Conservation (phyloP, 2,797 vertebrate species). For the Neosilurus hyrtlii region DNA sequence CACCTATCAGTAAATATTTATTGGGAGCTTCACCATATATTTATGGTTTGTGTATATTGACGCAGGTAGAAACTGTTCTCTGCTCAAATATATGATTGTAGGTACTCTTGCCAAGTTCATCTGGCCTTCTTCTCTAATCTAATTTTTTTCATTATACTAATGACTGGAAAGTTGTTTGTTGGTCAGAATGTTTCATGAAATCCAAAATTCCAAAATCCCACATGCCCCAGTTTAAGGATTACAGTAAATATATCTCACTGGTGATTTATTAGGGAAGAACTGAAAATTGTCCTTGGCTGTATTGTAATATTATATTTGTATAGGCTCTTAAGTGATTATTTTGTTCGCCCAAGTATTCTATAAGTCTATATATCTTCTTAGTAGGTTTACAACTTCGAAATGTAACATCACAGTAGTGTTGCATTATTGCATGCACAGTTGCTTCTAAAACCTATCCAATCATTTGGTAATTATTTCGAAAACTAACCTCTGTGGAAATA, state of each 20-base stretch:
- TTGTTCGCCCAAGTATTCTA: background rate
- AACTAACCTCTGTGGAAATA: background rate
- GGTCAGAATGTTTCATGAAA: background rate
- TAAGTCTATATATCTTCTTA: background rate
- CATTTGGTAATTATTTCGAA: background rate
- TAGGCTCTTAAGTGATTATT: background rate
- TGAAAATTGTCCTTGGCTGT: background rate
- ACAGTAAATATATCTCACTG: background rate
- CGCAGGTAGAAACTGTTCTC: background rate
- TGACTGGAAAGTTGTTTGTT: conserved; percentile 28
- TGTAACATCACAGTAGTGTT: background rate
- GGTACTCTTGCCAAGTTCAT: conserved; percentile 28
- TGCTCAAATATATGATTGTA: background rate
- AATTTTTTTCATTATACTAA: conserved; percentile 57
- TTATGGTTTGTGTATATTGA: conserved; percentile 1
- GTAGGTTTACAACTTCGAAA: background rate
- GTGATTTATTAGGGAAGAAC: background rate
- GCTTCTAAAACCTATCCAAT: background rate
- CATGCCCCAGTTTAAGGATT: background rate
- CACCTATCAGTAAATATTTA: too few species aligned
- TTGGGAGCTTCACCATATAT: background rate
- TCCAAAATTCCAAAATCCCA: background rate
- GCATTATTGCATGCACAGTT: background rate
- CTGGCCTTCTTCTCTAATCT: conserved; percentile 57
- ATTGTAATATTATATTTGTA: background rate